Conservation (phyloP, 1,140 invertebrate genomes). For the Pseudachorutes palmiensis region DNA sequence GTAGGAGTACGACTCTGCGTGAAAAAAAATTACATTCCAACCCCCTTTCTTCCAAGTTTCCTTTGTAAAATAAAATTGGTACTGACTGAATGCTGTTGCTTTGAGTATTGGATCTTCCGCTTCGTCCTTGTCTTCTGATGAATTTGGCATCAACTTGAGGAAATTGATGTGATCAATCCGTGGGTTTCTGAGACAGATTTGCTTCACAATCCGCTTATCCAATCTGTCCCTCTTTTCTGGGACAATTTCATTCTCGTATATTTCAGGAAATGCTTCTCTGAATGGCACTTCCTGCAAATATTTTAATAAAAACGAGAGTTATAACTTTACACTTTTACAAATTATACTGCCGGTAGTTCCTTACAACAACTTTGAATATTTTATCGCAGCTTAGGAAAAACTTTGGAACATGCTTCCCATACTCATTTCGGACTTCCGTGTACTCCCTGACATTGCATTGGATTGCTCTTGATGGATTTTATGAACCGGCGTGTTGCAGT, state of each 20-base stretch:
- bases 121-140: not conserved
- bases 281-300: not conserved
- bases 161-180: not conserved
- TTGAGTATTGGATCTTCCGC: not conserved
- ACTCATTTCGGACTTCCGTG: conserved; percentile 15
- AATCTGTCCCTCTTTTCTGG: conserved; percentile 7
- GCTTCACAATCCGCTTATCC: conserved; percentile 8
- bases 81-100: not conserved
- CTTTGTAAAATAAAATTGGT: not conserved
- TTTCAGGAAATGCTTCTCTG: not conserved
- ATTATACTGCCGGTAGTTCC: no score
- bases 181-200: not conserved
- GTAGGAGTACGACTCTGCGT: not conserved
- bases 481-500: conserved; percentile 6
- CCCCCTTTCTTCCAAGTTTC: no score
- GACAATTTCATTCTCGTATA: not conserved
- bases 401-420: conserved; percentile 19
- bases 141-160: not conserved
- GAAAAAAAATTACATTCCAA: not conserved
- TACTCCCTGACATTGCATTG: conserved; percentile 12
- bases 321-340: not conserved
- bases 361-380: conserved; percentile 14
- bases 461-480: not conserved
- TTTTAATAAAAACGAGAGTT: not conserved
- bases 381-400: not conserved